phyloP scores from a whole-genome alignment of 2,888 invertebrate genomes.

The Dolomedes plantarius region DNA sequence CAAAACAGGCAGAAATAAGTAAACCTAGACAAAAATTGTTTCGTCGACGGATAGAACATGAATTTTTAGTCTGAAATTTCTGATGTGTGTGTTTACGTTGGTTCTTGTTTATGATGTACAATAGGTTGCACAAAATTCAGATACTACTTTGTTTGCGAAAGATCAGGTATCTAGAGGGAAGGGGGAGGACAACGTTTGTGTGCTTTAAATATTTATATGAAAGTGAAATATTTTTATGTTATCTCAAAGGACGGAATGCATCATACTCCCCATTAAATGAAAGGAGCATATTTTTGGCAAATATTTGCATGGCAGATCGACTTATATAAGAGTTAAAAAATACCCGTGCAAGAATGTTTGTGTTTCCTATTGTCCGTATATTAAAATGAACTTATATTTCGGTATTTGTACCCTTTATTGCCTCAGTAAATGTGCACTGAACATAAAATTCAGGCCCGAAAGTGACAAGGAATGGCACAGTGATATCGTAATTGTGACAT shows the following conservation, averaged over 20 bases:
- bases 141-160: background rate
- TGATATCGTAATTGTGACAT: too few relatives aligned
- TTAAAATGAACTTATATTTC: too few relatives aligned
- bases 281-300: background rate
- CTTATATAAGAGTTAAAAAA: too few relatives aligned
- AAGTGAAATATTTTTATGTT: background rate
- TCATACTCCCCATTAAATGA: background rate
- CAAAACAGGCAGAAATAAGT: background rate
- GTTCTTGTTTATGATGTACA: background rate
- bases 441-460: too few relatives aligned
- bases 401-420: too few relatives aligned
- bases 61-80: background rate
- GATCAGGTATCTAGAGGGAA: background rate
- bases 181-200: background rate
- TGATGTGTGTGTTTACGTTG: background rate
- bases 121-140: background rate
- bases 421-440: too few relatives aligned
- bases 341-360: too few relatives aligned
- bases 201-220: background rate
- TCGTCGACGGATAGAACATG: background rate
- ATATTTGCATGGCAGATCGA: background rate
- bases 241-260: background rate
- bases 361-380: too few relatives aligned
- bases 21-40: slow-evolving; percentile 4
- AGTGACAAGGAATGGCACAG: too few relatives aligned